Conservation (phyloP, 2,797 vertebrate species). For the Nannoperca australis region DNA sequence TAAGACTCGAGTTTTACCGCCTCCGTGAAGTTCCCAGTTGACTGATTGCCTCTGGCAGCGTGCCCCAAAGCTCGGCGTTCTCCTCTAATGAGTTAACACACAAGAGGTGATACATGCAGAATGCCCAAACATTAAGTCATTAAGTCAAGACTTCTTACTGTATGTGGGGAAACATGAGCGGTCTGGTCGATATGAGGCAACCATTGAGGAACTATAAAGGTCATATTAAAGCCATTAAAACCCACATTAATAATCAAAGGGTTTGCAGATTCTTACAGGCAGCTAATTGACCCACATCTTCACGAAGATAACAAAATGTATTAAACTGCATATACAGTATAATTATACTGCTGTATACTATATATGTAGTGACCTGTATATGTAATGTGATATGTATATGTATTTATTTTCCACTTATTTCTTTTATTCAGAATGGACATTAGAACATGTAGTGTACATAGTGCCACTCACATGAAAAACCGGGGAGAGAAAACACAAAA, state of each 20-base stretch:
- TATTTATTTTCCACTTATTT: no score
- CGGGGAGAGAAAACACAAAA: background rate
- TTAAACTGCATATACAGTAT: background rate
- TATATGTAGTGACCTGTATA: no score
- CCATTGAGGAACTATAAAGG: background rate
- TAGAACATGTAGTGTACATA: no score
- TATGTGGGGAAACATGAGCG: background rate
- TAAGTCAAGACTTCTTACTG: background rate
- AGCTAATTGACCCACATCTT: background rate
- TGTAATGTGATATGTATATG: no score
- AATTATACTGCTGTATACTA: no score
- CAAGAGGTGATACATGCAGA: slow-evolving; percentile 11
- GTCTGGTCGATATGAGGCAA: background rate
- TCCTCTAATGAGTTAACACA: slow-evolving; percentile 46
- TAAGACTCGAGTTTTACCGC: slow-evolving; percentile 51
- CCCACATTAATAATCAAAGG: background rate
- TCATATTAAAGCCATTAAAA: background rate
- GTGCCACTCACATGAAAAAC: slow-evolving; percentile 7
- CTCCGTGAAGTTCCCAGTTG: slow-evolving; percentile 45
- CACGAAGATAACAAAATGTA: background rate
- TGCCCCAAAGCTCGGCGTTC: slow-evolving; percentile 4
- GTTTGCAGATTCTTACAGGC: background rate
- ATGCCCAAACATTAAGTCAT: slow-evolving; percentile 14
- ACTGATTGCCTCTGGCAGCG: slow-evolving; percentile 48
- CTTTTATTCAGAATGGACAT: no score